Conservation (phyloP, 1,140 invertebrate genomes). For the Orius laevigatus region DNA sequence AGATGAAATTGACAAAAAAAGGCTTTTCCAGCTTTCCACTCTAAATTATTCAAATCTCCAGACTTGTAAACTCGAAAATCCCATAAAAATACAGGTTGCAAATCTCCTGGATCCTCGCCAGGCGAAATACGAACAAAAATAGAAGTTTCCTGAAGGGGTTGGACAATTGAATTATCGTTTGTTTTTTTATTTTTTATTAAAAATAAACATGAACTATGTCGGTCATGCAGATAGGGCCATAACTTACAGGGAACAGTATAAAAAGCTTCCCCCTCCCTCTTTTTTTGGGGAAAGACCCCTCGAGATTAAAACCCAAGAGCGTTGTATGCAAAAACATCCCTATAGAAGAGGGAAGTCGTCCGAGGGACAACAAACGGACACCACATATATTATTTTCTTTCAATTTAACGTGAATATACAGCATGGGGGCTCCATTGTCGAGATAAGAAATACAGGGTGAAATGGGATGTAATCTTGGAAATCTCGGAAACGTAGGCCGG, state of each 20-base stretch:
- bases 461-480: constrained; percentile 8
- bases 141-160: too few species aligned
- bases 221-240: constrained; percentile 4
- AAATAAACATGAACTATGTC: constrained; percentile 4
- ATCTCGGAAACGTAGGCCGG: too few species aligned
- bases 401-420: constrained; percentile 6
- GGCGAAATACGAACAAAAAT: too few species aligned
- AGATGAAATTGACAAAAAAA: too few species aligned
- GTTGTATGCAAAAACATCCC: constrained; percentile 9
- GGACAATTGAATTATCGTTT: constrained; percentile 3
- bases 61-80: too few species aligned
- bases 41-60: too few species aligned
- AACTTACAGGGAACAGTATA: constrained; percentile 8
- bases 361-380: constrained; percentile 7
- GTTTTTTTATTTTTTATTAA: constrained; percentile 1
- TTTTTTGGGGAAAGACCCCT: background rate
- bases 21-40: too few species aligned
- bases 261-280: background rate
- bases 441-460: constrained; percentile 8
- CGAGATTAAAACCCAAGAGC: constrained; percentile 11
- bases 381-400: constrained; percentile 14
- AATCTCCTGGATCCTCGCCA: too few species aligned
- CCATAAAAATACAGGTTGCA: too few species aligned
- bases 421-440: background rate
- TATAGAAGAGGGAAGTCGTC: background rate